These are phyloP conservation scores for Phaonia tiefii DNA, from an alignment of 2,888 invertebrate genomes.

Conservation along the genomic window DNA sequence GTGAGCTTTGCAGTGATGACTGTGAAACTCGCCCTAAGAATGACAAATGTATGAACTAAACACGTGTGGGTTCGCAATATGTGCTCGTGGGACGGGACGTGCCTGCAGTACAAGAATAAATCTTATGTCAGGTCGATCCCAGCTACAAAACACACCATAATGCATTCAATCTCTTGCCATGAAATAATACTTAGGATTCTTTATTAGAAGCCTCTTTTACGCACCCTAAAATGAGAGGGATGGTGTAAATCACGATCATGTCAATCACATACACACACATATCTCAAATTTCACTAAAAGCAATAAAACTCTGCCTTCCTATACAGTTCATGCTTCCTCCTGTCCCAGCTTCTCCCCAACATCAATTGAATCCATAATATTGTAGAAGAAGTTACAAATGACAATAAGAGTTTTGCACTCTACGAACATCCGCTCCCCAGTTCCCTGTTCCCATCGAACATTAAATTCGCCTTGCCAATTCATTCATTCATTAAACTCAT, in stretches of 20 bases:
- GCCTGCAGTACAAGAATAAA: background rate
- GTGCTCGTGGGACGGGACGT: conserved; percentile 32
- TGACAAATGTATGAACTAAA: no score
- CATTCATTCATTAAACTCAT: conserved; percentile 33
- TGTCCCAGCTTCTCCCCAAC: background rate
- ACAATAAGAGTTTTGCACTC: conserved; percentile 51
- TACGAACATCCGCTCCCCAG: background rate
- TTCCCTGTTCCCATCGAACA: background rate
- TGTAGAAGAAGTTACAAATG: conserved; percentile 53
- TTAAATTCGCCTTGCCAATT: conserved; percentile 18
- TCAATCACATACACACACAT: conserved; percentile 73
- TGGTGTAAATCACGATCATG: conserved; percentile 80
- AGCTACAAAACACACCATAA: background rate
- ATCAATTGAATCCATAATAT: conserved; percentile 17
- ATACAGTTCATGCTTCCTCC: conserved; percentile 57
- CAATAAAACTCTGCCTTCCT: conserved; percentile 33
- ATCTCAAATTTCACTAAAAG: conserved; percentile 9
- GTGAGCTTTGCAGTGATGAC: no score
- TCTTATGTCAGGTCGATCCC: conserved; percentile 21
- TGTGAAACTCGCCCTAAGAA: no score
- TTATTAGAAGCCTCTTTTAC: conserved; percentile 62
- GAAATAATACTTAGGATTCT: conserved; percentile 56
- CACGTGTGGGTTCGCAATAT: conserved; percentile 26
- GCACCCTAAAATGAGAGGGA: conserved; percentile 66
- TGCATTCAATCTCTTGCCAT: conserved; percentile 30